phyloP scores from a whole-genome alignment of 2,888 invertebrate genomes.

The Rhodophaea formosa region DNA sequence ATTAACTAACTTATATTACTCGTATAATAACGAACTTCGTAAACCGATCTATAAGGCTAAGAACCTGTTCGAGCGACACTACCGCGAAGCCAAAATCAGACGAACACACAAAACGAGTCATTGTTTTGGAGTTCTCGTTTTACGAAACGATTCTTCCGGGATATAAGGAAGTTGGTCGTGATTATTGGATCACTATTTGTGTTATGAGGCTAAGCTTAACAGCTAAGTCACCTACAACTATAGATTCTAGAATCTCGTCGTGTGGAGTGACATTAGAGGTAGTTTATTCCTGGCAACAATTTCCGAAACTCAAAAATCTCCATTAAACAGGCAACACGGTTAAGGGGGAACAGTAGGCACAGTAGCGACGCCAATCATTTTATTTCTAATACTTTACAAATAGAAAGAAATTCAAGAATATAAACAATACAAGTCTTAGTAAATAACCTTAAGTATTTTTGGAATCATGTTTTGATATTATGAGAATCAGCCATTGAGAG shows the following conservation, averaged over 20 bases:
- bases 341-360: too few species aligned
- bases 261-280: background rate
- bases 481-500: too few species aligned
- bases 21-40: background rate
- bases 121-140: constrained; percentile 39
- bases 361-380: too few species aligned
- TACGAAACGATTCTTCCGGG: constrained; percentile 52
- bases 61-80: constrained; percentile 24
- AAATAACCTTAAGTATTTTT: too few species aligned
- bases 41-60: constrained; percentile 1
- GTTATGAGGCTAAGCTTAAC: background rate
- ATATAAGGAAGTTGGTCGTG: constrained; percentile 59
- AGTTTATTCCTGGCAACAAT: too few species aligned
- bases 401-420: too few species aligned
- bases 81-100: constrained; percentile 20
- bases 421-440: too few species aligned
- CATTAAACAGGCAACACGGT: too few species aligned
- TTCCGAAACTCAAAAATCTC: too few species aligned
- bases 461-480: too few species aligned
- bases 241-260: background rate
- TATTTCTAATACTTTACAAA: too few species aligned
- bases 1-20: too few species aligned
- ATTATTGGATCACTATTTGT: background rate
- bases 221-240: background rate
- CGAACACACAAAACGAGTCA: constrained; percentile 28